Base-by-base conservation (phyloP, 2,113 vertebrate species). In the Malaclemys terrapin region DNA sequence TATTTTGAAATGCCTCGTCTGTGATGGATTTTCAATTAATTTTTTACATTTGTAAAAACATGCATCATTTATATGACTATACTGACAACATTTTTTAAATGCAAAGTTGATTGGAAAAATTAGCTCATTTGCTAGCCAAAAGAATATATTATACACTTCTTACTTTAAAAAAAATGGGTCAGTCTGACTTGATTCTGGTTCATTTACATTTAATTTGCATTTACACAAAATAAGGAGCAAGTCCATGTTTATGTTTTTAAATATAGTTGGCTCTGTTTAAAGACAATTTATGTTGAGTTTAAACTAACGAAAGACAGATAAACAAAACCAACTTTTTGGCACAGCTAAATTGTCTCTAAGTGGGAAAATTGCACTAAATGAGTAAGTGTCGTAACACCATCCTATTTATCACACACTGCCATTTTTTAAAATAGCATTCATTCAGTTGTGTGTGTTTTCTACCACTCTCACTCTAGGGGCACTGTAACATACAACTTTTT, bases 371-470 rank as follows among this genome's bases (percentile, higher is more conserved):
- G 84, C 62, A 84, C 81, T 82, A 94, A 89, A 82, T 94, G 9
- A 96, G 92, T 93, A 93, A 88, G 45, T 91, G 79, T 92, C 86
- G 81, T 95, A 92, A 91, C 85, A 91, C 45, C 47, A 79, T 85
- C 29, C 45, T 72, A 92, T 95, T 95, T 93, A 89, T 56, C 84
- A 88, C 84, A 95, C 20, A 49, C 9, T 93, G 45, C 0, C 65
- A 65, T 89, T 91, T 95, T 94, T 91, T n/a, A 89, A 96, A 96
- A 87, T 57, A 96, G 5, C 38, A 89, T 84, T 89, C 84, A 93
- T 78, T 27, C 42, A 78, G 20, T 14, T 0, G 0, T 53, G 11
- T 19, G 29, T 47, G 4, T 88, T 94, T 91, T 8, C 25, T 79
- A 22, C 49, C 62, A 82, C 84, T 84, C 13, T 14, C 52, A 16